Base-by-base conservation (phyloP, 92 coral and sea anemone genomes). In the Palythoa grandiflora region DNA sequence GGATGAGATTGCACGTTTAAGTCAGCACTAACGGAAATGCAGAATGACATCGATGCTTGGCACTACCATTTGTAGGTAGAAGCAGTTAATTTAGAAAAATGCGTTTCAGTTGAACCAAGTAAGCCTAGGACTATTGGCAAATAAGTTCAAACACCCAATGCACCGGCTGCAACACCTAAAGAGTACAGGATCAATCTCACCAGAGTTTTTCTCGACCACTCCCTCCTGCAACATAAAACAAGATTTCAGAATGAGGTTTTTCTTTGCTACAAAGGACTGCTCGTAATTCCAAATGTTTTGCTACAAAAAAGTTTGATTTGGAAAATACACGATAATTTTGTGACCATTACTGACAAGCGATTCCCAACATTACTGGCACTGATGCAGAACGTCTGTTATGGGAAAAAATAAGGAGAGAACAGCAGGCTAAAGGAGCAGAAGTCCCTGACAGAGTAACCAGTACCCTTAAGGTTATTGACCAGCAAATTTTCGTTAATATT, bases 401-500 rank as follows among this genome's bases (percentile, higher is more conserved):
- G 93, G 88, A 90, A 90, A 80, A 90, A 59, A 53, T 87, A 91
- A 87, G 88, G 88, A 87, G 61, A 80, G 84, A 48, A 63, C 80
- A 87, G 77, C 81, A 90, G 28, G 28, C 28, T 28, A 28, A 28
- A 28, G 28, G 28, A 60, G 87, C 89, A 77, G 87, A 83, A 52
- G 73, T 91, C 63, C 87, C 89, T 78, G 90, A 91, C 86, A 89
- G 89, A 28, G 59, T 89, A 79, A 78, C 48, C 54, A 75, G 75
- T 85, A 89, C 94, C 78, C 87, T 91, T 87, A 78, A 84, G 54
- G 68, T 68, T 65, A 74, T 84, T 89, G 94, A 91, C 85, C 71
- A 73, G 87, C 87, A 89, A 53, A 84, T 88, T 38, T 90, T 70
- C 81, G 91, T 90, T 17, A 90, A 90, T 83, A 80, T 90, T 38